These are phyloP conservation scores for Protobothrops flavoviridis DNA, from an alignment of 2,113 vertebrate genomes.

Conservation along the genomic window DNA sequence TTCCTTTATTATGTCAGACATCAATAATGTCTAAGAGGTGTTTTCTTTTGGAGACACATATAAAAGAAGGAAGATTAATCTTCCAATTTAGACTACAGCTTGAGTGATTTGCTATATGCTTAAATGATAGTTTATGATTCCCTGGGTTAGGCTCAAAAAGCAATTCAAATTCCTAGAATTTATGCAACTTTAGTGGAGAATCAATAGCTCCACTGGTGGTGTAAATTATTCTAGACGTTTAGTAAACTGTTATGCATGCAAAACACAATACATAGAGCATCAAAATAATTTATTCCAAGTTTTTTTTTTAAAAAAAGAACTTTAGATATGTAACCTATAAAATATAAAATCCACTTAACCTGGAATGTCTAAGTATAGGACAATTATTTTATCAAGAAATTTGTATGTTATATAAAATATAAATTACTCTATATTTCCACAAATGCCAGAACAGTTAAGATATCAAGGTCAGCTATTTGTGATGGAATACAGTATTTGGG, in stretches of 20 bases:
- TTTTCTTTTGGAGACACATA: neutral
- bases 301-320: conserved; percentile 15
- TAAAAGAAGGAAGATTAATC: conserved; percentile 25
- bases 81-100: neutral
- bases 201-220: conserved; percentile 5
- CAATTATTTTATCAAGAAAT: neutral
- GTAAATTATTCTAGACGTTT: neutral
- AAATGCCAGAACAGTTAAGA: neutral
- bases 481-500: neutral
- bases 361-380: neutral
- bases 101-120: conserved; percentile 1
- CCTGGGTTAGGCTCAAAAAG: conserved; percentile 1
- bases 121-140: conserved; percentile 15
- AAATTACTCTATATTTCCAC: neutral
- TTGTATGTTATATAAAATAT: neutral
- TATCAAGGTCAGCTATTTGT: neutral
- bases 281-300: neutral
- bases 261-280: neutral
- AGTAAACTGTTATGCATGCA: neutral
- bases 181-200: conserved; percentile 3
- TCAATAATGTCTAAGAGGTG: neutral
- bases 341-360: neutral
- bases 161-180: conserved; percentile 17
- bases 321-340: conserved; percentile 7
- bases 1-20: neutral